Conservation (phyloP, 1,140 invertebrate genomes). For the Leptestheria dahalacensis region DNA sequence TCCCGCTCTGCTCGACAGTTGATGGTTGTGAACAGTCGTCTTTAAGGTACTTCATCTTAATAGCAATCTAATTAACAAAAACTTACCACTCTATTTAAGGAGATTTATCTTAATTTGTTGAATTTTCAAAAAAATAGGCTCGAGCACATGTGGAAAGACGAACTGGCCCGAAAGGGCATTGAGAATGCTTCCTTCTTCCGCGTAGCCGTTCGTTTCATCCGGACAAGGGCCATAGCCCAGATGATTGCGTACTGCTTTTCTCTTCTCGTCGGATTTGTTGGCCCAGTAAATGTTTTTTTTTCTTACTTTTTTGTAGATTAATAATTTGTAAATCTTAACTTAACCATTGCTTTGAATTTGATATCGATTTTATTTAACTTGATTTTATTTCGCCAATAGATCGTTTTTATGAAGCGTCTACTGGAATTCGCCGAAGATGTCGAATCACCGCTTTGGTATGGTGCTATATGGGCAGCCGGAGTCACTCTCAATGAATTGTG, state of each 20-base stretch:
- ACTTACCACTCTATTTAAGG: neutral
- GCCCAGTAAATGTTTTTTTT: conserved; percentile 36
- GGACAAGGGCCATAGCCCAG: conserved; percentile 36
- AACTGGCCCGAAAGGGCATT: conserved; percentile 27
- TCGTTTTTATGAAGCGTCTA: conserved; percentile 38
- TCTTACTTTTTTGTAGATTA: conserved; percentile 21
- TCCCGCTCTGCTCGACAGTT: conserved; percentile 34
- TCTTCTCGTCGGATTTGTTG: conserved; percentile 41
- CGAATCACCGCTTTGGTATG: conserved; percentile 28
- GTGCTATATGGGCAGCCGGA: conserved; percentile 35
- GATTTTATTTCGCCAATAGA: too few species aligned
- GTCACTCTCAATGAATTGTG: conserved; percentile 38
- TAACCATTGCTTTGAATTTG: conserved; percentile 17
- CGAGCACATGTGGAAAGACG: conserved; percentile 35
- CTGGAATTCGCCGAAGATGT: conserved; percentile 33
- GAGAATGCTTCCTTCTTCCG: conserved; percentile 33
- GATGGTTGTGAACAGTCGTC: conserved; percentile 36
- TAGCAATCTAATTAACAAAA: neutral
- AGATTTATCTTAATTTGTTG: too few species aligned
- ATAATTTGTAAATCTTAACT: neutral
- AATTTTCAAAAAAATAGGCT: conserved; percentile 25
- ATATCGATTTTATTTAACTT: too few species aligned
- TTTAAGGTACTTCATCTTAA: conserved; percentile 24
- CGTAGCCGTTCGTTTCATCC: conserved; percentile 38
- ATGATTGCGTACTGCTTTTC: conserved; percentile 35